Percentiles rank a stretch among this genome's conserved stretches.
phyloP scores from a whole-genome alignment of 2,888 invertebrate genomes.

The Baronia brevicornis region DNA sequence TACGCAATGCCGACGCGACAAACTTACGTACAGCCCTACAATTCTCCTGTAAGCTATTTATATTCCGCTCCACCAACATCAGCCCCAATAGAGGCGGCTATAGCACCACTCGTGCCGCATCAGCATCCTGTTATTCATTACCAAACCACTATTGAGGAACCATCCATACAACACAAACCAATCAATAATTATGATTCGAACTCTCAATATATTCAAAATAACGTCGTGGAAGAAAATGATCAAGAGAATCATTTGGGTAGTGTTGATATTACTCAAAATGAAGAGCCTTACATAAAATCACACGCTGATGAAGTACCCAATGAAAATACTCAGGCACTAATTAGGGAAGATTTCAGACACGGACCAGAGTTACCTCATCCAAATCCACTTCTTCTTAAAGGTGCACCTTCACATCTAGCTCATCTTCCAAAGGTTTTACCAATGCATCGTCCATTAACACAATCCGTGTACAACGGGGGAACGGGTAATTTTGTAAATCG shows the following conservation, averaged over 20 bases:
- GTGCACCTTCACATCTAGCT: conserved; percentile 44
- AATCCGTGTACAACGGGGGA: conserved; percentile 47
- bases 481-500: conserved; percentile 30
- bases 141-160: conserved; percentile 36
- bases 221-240: conserved; percentile 41
- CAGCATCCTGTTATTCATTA: conserved; percentile 50
- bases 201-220: conserved; percentile 25
- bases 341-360: conserved; percentile 44
- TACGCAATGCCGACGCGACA: conserved; percentile 44
- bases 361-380: conserved; percentile 50
- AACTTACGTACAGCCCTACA: conserved; percentile 42
- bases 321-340: conserved; percentile 46
- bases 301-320: conserved; percentile 37
- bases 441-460: conserved; percentile 46
- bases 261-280: conserved; percentile 40
- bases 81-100: conserved; percentile 35
- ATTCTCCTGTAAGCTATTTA: conserved; percentile 39
- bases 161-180: conserved; percentile 29
- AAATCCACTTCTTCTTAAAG: conserved; percentile 47
- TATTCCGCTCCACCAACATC: conserved; percentile 45
- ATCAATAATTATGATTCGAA: too few relatives aligned
- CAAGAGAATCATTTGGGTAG: conserved; percentile 38
- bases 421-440: conserved; percentile 62
- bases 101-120: conserved; percentile 44
- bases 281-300: conserved; percentile 35